Base-by-base conservation (phyloP, 2,113 vertebrate genomes). In the Cyanistes caeruleus region DNA sequence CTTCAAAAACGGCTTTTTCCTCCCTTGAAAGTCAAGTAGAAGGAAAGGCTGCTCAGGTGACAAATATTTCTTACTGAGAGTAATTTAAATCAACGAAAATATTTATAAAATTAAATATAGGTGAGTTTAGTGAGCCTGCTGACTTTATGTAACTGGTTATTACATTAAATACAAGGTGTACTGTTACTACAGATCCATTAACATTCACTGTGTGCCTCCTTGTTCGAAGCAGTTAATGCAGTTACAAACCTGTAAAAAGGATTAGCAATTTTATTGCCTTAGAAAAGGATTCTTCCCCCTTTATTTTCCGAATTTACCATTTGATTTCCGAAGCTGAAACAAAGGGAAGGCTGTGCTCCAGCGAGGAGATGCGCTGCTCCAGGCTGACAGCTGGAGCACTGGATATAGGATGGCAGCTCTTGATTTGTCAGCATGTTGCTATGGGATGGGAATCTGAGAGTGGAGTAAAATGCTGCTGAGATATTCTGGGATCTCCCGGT, bases 361-460 rank as follows among this genome's bases (percentile, higher is more conserved):
- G 65, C 60, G 51, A 39, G 89, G 87, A 90, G 73, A 68, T 14
- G 44, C 46, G 16, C 80, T 27, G 92, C 92, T 88, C 43, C 92
- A 60, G 46, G 79, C 85, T 89, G 92, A 93, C 85, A 95, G 83
- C 95, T 75, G 81, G 82, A 90, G 82, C 68, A 33, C 89, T 97
- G 93, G 89, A 96, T 85, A 87, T 53, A 69, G 94, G 87, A 65
- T 55, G 80, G 53, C 80, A 70, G 80, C 84, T 91, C 85, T 96
- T 93, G 95, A 94, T 94, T 97, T 96, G 95, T 39, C 76, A 87
- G 90, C 95, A 89, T 18, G 79, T 94, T 94, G 94, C 88, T 83
- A 84, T 86, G 74, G 89, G 84, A 93, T 83, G 74, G 83, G 64
- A 92, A 85, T 51, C 12, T 4, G 63, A 48, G 90, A 93, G 60